Base-by-base conservation (phyloP, 2,797 vertebrate genomes). In the Lindbergichthys nudifrons region DNA sequence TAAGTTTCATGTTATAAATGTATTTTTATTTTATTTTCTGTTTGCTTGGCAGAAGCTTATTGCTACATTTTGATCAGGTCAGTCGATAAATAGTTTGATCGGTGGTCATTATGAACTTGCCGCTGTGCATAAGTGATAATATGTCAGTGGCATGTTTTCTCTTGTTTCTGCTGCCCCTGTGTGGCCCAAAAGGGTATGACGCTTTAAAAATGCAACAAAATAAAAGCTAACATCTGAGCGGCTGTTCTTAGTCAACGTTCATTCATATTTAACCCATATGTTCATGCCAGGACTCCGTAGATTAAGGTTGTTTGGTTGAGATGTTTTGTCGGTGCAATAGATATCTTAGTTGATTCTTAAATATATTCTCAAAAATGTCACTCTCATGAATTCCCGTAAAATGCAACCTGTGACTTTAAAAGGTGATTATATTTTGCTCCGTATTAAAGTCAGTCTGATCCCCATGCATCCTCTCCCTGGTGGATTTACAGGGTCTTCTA, bases 401-500 rank as follows among this genome's bases (percentile, higher is more conserved):
- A 60, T 36, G 61, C 14, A 13, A 36, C 32, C n/a, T 41, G 26
- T 46, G 23, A 82, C 80, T 79, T 39, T 51, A 5, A 77, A 63
- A 75, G 45, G 52, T 65, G 50, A 77, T 46, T 45, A n/a, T 48
- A 46, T 73, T 65, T 73, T 9, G 4, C 53, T 71, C 39, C 39
- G 23, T 51, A 71, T 72, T 71, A 42, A 41, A 54, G 51, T 66
- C 52, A 47, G 21, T 83, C 64, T 67, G 71, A 88, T 79, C 53
- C 67, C 50, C 74, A 84, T 71, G 59, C 77, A 79, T 86, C 80
- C 74, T 71, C 65, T 74, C 73, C 64, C 58, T 53, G 47, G 2
- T 64, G 48, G 65, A 56, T 78, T 79, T 54, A 63, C 56, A 39
- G 26, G 26, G 53, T 43, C 65, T 57, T 83, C 60, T 75, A 77